These are phyloP conservation scores for Siniperca obscura DNA, from an alignment of 2,797 vertebrate genomes.

Conservation along the genomic window DNA sequence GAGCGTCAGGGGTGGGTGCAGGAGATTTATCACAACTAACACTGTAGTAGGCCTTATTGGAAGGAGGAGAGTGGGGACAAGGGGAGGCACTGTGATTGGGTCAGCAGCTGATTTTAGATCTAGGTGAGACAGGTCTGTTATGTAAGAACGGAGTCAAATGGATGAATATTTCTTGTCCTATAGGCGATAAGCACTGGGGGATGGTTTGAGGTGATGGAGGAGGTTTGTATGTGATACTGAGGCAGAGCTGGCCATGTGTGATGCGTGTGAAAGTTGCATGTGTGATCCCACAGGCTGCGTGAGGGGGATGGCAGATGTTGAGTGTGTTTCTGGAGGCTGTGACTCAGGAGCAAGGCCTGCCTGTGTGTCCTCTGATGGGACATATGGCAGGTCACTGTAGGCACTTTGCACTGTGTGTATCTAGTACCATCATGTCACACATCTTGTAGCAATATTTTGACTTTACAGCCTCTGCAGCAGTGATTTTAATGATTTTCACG, in stretches of 20 bases:
- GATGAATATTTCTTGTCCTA: constrained; percentile 57
- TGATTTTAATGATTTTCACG: not conserved
- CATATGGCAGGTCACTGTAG: constrained; percentile 75
- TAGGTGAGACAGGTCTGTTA: constrained; percentile 73
- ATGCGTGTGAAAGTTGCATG: constrained; percentile 62
- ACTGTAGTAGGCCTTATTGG: constrained; percentile 60
- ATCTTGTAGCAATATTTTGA: constrained; percentile 43
- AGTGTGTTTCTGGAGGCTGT: constrained; percentile 61
- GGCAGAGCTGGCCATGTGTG: constrained; percentile 54
- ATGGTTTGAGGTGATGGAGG: constrained; percentile 57
- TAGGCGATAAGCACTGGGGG: constrained; percentile 56
- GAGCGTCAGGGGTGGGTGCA: constrained; percentile 42
- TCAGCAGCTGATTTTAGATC: constrained; percentile 63
- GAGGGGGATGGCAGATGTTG: constrained; percentile 76
- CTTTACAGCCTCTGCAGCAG: constrained; percentile 21
- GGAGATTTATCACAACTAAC: constrained; percentile 75
- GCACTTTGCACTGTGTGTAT: constrained; percentile 40
- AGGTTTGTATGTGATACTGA: constrained; percentile 58
- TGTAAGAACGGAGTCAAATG: constrained; percentile 56
- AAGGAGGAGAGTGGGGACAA: constrained; percentile 23
- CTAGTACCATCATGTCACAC: constrained; percentile 43
- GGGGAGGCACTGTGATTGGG: constrained; percentile 56
- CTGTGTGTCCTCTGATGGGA: constrained; percentile 66
- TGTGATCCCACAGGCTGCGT: constrained; percentile 42
- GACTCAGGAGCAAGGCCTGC: constrained; percentile 58